phyloP scores from a whole-genome alignment of 2,888 invertebrate species.

The Dione vanillae region DNA sequence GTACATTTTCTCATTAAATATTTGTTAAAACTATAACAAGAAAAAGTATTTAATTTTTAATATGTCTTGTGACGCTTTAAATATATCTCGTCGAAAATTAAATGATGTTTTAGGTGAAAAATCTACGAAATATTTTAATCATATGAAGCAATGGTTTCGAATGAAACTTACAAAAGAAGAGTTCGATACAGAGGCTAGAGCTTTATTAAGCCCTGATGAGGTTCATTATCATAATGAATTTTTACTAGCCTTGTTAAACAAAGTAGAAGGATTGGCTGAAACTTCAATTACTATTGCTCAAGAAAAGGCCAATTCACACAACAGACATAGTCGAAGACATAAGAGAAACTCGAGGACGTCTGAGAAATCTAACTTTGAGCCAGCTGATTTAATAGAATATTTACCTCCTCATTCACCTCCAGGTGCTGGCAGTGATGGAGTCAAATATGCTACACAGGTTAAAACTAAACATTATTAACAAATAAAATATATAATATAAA shows the following conservation, averaged over 20 bases:
- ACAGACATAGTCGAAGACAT: conserved; percentile 75
- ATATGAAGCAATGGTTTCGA: conserved; percentile 91
- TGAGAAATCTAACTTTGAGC: conserved; percentile 85
- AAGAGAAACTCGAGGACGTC: conserved; percentile 83
- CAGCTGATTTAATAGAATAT: conserved; percentile 85
- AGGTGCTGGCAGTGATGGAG: conserved; percentile 78
- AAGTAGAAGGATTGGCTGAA: conserved; percentile 85
- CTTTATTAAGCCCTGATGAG: conserved; percentile 88
- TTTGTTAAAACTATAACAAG: neutral
- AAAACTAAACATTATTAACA: conserved; percentile 5
- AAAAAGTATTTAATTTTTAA: neutral
- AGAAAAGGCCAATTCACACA: conserved; percentile 72
- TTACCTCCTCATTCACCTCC: conserved; percentile 82
- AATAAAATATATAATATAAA: no score
- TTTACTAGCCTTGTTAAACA: conserved; percentile 90
- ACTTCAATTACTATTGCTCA: conserved; percentile 74
- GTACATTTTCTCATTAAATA: neutral
- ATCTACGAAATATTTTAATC: conserved; percentile 87
- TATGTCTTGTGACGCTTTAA: conserved; percentile 78
- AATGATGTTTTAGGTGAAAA: conserved; percentile 88
- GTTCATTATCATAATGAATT: conserved; percentile 94
- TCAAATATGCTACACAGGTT: conserved; percentile 80
- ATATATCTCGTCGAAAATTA: conserved; percentile 85
- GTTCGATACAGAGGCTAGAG: conserved; percentile 91
- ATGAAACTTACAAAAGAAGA: conserved; percentile 91